Evolutionary conservation across 2,113 vertebrate species (phyloP).

Genomic region (Toxostoma redivivum): DNA sequence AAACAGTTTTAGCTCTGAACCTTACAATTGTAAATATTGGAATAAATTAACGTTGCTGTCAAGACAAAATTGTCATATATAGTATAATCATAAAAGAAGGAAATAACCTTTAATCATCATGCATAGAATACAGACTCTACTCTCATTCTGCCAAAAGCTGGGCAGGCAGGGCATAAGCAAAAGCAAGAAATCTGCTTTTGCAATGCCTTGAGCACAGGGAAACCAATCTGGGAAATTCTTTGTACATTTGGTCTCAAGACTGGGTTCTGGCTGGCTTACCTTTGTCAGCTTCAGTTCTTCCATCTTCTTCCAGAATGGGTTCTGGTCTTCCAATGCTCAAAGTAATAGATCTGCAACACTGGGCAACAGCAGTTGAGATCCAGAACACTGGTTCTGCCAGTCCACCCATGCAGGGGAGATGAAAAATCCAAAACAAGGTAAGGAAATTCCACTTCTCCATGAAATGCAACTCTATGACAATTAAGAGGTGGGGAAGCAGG

Average conservation of each 20-base stretch:
- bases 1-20: background rate
- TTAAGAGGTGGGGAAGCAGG: background rate
- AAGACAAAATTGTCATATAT: background rate
- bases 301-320: background rate
- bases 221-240: background rate
- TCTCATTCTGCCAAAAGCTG: background rate
- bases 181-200: background rate
- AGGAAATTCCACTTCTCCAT: slow-evolving; percentile 18
- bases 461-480: background rate
- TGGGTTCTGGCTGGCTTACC: slow-evolving; percentile 2
- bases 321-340: background rate
- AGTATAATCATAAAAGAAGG: background rate
- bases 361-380: background rate
- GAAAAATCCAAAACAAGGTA: slow-evolving; percentile 32
- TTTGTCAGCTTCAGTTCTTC: background rate
- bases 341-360: background rate
- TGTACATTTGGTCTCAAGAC: background rate
- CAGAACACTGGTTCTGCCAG: slow-evolving; percentile 22
- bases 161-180: background rate
- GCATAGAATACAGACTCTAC: background rate
- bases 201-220: background rate
- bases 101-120: background rate
- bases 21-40: background rate
- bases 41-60: background rate
- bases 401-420: slow-evolving; percentile 10